These are phyloP conservation scores for Trididemnum nubilum DNA, from an alignment of 23 tunicate genomes.

Conservation along the genomic window DNA sequence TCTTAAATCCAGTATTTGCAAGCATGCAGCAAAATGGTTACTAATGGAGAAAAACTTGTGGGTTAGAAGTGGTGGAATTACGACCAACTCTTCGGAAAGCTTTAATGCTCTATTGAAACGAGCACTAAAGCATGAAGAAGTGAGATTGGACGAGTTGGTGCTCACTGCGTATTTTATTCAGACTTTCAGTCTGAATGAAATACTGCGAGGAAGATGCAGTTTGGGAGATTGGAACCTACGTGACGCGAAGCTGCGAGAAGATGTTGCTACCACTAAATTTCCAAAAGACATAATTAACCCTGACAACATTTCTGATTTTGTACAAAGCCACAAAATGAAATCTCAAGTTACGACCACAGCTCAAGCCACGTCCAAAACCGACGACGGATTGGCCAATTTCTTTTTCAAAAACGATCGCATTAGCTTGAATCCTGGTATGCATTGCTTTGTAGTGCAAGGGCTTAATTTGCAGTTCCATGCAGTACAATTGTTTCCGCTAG, in stretches of 20 bases:
- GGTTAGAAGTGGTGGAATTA: neutral
- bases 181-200: neutral
- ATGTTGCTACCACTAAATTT: neutral
- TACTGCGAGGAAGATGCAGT: constrained; percentile 10
- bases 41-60: neutral
- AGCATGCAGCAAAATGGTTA: neutral
- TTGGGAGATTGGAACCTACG: neutral
- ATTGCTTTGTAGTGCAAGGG: neutral
- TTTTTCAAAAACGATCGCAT: neutral
- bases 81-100: constrained; percentile 3
- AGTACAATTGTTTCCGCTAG: neutral
- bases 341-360: neutral
- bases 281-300: neutral
- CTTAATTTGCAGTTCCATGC: neutral
- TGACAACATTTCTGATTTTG: neutral
- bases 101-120: neutral
- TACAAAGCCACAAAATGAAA: neutral
- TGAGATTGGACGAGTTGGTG: neutral
- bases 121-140: neutral
- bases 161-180: neutral
- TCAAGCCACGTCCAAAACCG: too few species aligned
- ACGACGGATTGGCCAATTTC: neutral
- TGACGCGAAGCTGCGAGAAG: neutral
- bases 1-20: neutral
- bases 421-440: neutral